phyloP scores from a whole-genome alignment of 2,888 invertebrate genomes.

The Acanthosepion lycidas region DNA sequence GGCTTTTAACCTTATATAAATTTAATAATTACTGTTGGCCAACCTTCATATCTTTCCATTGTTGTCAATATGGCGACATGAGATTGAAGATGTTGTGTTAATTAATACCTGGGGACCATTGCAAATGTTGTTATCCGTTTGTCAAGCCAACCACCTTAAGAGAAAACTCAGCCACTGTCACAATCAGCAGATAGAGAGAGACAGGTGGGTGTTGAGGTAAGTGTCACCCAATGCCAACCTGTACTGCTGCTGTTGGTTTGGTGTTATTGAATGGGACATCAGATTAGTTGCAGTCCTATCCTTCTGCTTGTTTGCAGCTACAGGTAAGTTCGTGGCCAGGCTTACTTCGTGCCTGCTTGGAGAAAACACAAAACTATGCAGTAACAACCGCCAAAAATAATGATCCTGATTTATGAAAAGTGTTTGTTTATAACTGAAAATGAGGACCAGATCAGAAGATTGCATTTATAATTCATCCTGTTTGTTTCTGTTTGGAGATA shows the following conservation, averaged over 20 bases:
- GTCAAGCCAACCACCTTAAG: neutral
- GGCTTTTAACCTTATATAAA: neutral
- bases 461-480: neutral
- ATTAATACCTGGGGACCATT: neutral
- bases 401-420: neutral
- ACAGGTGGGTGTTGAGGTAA: neutral
- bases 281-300: neutral
- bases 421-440: neutral
- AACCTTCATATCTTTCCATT: neutral
- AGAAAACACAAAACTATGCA: neutral
- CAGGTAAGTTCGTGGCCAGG: neutral
- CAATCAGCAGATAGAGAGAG: neutral
- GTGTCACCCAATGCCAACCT: constrained; percentile 14
- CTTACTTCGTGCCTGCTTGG: neutral
- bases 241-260: neutral
- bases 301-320: neutral
- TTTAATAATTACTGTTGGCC: neutral
- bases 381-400: neutral
- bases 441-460: neutral
- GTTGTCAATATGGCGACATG: constrained; percentile 11
- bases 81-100: neutral
- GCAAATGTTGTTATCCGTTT: neutral
- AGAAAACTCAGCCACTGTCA: constrained; percentile 6
- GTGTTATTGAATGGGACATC: neutral
- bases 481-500: neutral